Evolutionary conservation across 2,797 vertebrate species (phyloP).

Genomic region (Argyrosomus regius): DNA sequence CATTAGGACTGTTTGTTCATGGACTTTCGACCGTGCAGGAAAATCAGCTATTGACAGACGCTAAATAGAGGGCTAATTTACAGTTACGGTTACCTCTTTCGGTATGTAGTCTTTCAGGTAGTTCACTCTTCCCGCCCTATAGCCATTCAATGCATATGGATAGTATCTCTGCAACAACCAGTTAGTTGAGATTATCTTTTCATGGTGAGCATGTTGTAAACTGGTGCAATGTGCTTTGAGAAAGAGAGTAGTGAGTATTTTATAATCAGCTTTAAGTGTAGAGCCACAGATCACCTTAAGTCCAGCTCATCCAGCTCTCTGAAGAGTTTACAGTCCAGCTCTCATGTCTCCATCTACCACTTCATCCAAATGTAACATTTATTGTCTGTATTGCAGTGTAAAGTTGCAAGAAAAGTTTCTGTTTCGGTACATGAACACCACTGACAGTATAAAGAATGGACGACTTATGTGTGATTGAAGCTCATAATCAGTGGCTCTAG

Average conservation of each 20-base stretch:
- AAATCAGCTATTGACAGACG: slow-evolving; percentile 12
- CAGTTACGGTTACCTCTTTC: neutral
- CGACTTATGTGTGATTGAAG: too few relatives aligned
- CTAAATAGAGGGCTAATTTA: neutral
- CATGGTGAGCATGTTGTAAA: neutral
- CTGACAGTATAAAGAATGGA: too few relatives aligned
- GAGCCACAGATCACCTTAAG: neutral
- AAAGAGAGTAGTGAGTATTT: neutral
- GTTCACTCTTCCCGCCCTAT: neutral
- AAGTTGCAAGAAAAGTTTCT: neutral
- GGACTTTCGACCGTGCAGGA: slow-evolving; percentile 16
- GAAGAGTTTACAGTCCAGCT: neutral
- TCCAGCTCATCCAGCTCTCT: neutral
- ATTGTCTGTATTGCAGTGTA: neutral
- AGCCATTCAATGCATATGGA: neutral
- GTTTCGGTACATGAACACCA: neutral
- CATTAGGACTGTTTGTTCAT: slow-evolving; percentile 32
- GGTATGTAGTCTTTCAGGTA: neutral
- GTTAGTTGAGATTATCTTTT: neutral
- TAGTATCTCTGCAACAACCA: neutral
- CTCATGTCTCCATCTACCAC: neutral
- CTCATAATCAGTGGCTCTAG: too few relatives aligned
- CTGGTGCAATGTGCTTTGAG: neutral
- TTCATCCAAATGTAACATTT: neutral
- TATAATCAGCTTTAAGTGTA: neutral